Evolutionary conservation across 2,797 vertebrate species (phyloP), one percentile per base, ranked within the genome.

Genomic region (Schizothorax lantsangensis): DNA sequence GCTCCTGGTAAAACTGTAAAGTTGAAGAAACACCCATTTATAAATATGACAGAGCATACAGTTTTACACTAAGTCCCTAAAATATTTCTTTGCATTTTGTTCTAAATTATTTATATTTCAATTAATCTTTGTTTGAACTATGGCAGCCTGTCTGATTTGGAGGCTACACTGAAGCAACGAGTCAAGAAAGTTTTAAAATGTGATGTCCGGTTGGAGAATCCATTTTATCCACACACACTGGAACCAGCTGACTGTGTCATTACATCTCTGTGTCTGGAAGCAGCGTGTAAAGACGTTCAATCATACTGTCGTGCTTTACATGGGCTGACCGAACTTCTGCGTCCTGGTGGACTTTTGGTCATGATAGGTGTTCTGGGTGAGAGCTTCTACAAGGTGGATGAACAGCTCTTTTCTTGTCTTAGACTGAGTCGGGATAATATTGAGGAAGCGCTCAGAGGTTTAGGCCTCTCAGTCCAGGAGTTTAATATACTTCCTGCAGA

Each of bases 351-450:
- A 15, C 17, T 89, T 69, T 84, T 95, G 84, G 90, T 95, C 17
- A 54, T 95, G 0, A 15, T 84, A 0, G 94, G 92, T 0, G 90
- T 89, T 21, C 90, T 95, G 40, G 93, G 91, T 38, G 92, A 92
- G 43, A 94, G 89, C n/a, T 93, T 92, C 78, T 94, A 92, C 79
- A 79, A 75, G 81, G 81, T 94, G 0, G 91, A 91, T 0, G 80
- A 92, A 6, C 90, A 81, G 33, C 90, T 69, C 36, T 94, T 95
- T 87, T 94, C 93, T 43, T 92, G 92, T 81, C 91, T 96, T 49
- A 23, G n/a, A 33, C 43, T 94, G 43, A 91, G 45, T n/a, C 81
- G 3, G 43, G 79, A 88, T 19, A 49, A 88, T 0, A 52, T 94
- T 19, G 75, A 90, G 38, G 85, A 89, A 0, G 89, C 87, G 0